These are phyloP conservation scores for Oncorhynchus kisutch DNA, from an alignment of 2,113 vertebrate genomes.

Conservation along the genomic window DNA sequence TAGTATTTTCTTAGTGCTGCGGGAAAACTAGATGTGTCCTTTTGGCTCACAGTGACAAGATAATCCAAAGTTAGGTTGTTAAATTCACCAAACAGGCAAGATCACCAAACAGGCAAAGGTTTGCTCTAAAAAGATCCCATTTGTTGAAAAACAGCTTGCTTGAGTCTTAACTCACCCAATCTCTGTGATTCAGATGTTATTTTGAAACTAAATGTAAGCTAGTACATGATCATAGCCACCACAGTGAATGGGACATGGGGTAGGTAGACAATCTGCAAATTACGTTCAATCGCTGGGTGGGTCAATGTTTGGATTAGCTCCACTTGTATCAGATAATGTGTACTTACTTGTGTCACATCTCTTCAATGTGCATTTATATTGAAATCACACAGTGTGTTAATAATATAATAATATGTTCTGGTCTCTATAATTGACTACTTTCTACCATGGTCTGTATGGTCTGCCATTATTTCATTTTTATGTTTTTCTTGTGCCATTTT, in stretches of 20 bases:
- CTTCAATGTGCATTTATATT: neutral
- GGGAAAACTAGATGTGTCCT: too few species aligned
- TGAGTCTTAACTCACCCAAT: too few species aligned
- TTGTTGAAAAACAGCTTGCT: too few species aligned
- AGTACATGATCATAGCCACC: neutral
- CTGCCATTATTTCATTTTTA: conserved; percentile 18
- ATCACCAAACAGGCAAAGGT: too few species aligned
- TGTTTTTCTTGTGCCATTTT: conserved; percentile 52
- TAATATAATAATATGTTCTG: neutral
- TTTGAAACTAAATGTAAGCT: too few species aligned
- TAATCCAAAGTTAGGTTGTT: too few species aligned
- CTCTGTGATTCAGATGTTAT: too few species aligned
- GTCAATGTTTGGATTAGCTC: conserved; percentile 73
- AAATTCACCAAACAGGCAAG: too few species aligned
- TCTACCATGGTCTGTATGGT: conserved; percentile 10
- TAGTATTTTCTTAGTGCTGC: too few species aligned
- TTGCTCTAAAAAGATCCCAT: too few species aligned
- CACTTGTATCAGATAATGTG: conserved; percentile 70
- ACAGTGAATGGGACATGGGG: conserved; percentile 48
- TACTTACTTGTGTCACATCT: conserved; percentile 36
- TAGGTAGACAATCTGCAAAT: conserved; percentile 60
- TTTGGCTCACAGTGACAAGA: too few species aligned
- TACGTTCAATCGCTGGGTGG: conserved; percentile 77
- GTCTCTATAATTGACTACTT: neutral
- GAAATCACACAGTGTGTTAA: neutral